Base-by-base conservation (phyloP, 1,140 invertebrate species). In the Myzus persicae region DNA sequence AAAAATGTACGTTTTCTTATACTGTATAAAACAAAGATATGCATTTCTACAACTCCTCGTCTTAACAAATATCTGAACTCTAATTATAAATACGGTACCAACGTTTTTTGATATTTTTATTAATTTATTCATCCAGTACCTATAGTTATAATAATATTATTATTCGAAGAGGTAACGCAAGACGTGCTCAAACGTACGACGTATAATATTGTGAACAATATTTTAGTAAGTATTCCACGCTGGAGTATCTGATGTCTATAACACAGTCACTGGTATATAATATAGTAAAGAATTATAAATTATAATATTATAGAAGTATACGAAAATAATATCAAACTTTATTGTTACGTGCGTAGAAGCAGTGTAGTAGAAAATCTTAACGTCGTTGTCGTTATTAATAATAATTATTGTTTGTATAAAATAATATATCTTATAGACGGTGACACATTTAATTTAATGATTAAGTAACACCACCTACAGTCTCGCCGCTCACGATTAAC, bases 251-350 rank as follows among this genome's bases (percentile, higher is more conserved):
- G 14, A 76, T n/a, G 31, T 76, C 59, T 76, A 76, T n/a, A 76
- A 76, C 2, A n/a, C n/a, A 76, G 36, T 76, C 59, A 14, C n/a
- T 1, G 31, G 5, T 76, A 6, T n/a, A 36, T 36, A 36, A n/a
- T 76, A 76, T 76, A 76, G 1, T 2, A n/a, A 76, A 76, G 14
- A 76, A 76, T 4, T 22, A 18, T 18, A 76, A 3, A n/a, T 1
- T 76, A n/a, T n/a, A n/a, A n/a, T n/a, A n/a, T n/a, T n/a, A n/a
- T n/a, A 76, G 59, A 76, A 76, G 59, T 36, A n/a, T 67, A n/a
- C n/a, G 59, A 76, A n/a, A 76, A 76, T n/a, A 76, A 76, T 76
- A n/a, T 76, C 18, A 76, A 76, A n/a, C 59, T 67, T 67, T 67
- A 76, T 76, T n/a, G 36, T 67, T 18, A 67, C 18, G 36, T n/a